Conservation (phyloP, 2,888 invertebrate genomes). For the Chloroclystis v-ata region DNA sequence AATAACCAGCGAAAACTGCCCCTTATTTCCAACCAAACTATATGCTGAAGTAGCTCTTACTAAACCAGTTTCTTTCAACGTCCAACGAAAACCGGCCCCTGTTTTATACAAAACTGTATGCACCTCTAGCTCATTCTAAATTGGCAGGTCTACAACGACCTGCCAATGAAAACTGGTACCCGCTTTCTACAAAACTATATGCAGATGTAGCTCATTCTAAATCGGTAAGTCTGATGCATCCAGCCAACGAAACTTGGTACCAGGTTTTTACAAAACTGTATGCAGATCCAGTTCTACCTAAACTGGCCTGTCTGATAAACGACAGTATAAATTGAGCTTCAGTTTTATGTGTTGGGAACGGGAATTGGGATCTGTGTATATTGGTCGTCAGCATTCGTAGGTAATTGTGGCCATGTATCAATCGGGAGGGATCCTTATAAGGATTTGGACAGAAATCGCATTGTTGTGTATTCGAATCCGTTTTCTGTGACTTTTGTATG, state of each 20-base stretch:
- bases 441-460: slow-evolving; percentile 36
- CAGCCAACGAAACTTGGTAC: too few species aligned
- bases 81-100: slow-evolving; percentile 16
- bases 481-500: slow-evolving; percentile 24
- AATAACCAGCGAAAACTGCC: slow-evolving; percentile 15
- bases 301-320: slow-evolving; percentile 33
- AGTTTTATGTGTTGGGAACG: slow-evolving; percentile 20
- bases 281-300: too few species aligned
- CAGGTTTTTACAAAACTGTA: too few species aligned
- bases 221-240: slow-evolving; percentile 35
- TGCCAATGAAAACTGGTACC: too few species aligned
- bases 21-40: slow-evolving; percentile 3
- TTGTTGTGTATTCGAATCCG: slow-evolving; percentile 37
- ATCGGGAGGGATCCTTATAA: slow-evolving; percentile 60
- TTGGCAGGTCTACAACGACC: too few species aligned
- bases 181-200: too few species aligned
- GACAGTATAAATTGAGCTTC: slow-evolving; percentile 32
- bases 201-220: too few species aligned
- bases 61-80: slow-evolving; percentile 13
- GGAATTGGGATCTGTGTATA: slow-evolving; percentile 31
- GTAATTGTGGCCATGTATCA: slow-evolving; percentile 75
- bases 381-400: slow-evolving; percentile 53
- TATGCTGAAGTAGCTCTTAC: slow-evolving; percentile 1
- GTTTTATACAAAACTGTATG: neutral
- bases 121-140: too few species aligned